These are phyloP conservation scores for Carettochelys insculpta DNA, from an alignment of 2,113 vertebrate genomes.

Conservation along the genomic window DNA sequence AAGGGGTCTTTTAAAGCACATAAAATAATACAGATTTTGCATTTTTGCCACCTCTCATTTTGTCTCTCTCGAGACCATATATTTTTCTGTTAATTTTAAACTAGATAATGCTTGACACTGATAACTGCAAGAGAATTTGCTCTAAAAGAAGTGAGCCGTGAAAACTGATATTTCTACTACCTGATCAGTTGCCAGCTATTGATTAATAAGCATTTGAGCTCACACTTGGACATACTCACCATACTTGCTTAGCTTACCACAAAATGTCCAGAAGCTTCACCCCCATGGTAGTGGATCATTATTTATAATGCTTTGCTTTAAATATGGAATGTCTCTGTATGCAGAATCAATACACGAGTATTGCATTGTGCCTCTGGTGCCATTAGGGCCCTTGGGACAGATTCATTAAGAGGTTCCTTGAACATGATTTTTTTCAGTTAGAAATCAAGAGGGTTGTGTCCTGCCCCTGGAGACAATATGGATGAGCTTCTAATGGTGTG, in stretches of 20 bases:
- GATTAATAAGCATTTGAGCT: constrained; percentile 10
- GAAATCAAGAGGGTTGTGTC: background rate
- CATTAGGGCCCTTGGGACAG: constrained; percentile 4
- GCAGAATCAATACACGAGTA: constrained; percentile 21
- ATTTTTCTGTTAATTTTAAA: constrained; percentile 60
- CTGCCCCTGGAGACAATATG: background rate
- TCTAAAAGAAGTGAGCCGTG: constrained; percentile 27
- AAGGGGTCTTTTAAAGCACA: constrained; percentile 65
- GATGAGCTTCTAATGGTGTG: background rate
- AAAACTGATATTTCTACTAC: constrained; percentile 44
- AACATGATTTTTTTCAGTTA: constrained; percentile 32
- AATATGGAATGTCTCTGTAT: constrained; percentile 35
- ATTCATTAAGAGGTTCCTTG: constrained; percentile 18
- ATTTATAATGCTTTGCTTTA: constrained; percentile 7
- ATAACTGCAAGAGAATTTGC: constrained; percentile 45
- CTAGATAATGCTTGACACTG: constrained; percentile 38
- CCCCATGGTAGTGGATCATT: background rate
- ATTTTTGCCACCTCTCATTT: constrained; percentile 57
- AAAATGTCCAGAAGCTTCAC: constrained; percentile 25
- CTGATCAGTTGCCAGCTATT: constrained; percentile 23
- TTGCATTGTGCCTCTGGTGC: constrained; percentile 34
- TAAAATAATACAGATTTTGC: constrained; percentile 63
- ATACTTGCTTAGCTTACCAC: constrained; percentile 35
- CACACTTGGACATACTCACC: constrained; percentile 22
- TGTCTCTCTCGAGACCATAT: constrained; percentile 42